Evolutionary conservation across 2,797 vertebrate genomes (phyloP).

Genomic region (Chromobotia macracanthus): DNA sequence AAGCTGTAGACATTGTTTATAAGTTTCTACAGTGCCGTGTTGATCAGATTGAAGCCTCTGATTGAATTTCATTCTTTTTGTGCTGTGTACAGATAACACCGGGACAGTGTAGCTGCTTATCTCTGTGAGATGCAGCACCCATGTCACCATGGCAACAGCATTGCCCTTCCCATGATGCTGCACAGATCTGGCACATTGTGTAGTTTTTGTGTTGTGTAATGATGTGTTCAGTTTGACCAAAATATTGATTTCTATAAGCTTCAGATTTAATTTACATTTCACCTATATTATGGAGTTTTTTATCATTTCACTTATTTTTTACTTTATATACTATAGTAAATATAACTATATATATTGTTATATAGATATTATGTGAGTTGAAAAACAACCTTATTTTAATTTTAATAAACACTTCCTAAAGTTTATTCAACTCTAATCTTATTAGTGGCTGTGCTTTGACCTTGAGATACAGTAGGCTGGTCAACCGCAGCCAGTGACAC

Average conservation of each 20-base stretch:
- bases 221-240: neutral
- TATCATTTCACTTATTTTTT: too few relatives aligned
- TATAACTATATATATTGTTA: too few relatives aligned
- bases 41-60: neutral
- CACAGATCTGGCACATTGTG: slow-evolving; percentile 9
- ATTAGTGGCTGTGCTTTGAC: slow-evolving; percentile 3
- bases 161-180: slow-evolving; percentile 29
- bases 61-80: neutral
- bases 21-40: neutral
- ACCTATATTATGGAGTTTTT: too few relatives aligned
- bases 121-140: slow-evolving; percentile 27
- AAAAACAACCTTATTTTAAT: neutral
- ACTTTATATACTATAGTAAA: too few relatives aligned
- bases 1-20: neutral
- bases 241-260: too few relatives aligned
- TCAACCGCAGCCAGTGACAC: too few relatives aligned
- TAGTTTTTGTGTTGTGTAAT: too few relatives aligned
- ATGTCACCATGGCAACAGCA: slow-evolving; percentile 33
- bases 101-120: slow-evolving; percentile 23
- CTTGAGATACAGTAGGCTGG: neutral
- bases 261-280: too few relatives aligned
- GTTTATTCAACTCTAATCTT: neutral
- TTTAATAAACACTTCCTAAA: too few relatives aligned
- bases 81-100: slow-evolving; percentile 34
- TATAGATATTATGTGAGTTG: too few relatives aligned